Base-by-base conservation (phyloP, 2,888 invertebrate genomes). In the Schizaphis graminum region DNA sequence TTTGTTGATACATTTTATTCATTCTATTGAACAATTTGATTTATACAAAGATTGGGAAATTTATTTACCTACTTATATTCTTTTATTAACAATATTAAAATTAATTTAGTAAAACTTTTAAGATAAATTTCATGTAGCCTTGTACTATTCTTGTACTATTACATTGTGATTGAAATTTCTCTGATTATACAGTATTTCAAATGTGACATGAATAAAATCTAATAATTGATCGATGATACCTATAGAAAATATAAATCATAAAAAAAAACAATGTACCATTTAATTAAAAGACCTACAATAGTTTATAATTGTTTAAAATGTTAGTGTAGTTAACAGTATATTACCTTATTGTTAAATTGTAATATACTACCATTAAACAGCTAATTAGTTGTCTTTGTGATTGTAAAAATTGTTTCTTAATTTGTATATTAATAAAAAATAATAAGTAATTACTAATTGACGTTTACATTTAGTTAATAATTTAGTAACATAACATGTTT, bases 341-440 rank as follows among this genome's bases (percentile, higher is more conserved):
- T 16, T 67, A n/a, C n/a, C n/a, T n/a, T 67, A 67, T 67, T 67
- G n/a, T 35, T 67, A n/a, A n/a, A 67, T 16, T 67, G 1, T 67
- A 67, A 5, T 67, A 67, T 35, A n/a, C 28, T 35, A n/a, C 11
- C 61, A 67, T 67, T 67, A 67, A 16, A 67, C n/a, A 16, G 67
- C n/a, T n/a, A n/a, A n/a, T 11, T 13, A 67, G 67, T 67, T n/a
- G 67, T 67, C n/a, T 4, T 5, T n/a, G 67, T 67, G 16, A 67
- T 67, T 35, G n/a, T 67, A 67, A 67, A n/a, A n/a, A 67, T n/a
- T 67, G n/a, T 67, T 67, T 67, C 67, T 67, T 67, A 67, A 67
- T n/a, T n/a, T 67, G n/a, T n/a, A n/a, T 67, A 67, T 28, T 61
- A 28, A n/a, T n/a, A n/a, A 67, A n/a, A n/a, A 47, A 47, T 47